Evolutionary conservation across 1,140 invertebrate genomes (phyloP).

Genomic region (Penaeus japonicus): DNA sequence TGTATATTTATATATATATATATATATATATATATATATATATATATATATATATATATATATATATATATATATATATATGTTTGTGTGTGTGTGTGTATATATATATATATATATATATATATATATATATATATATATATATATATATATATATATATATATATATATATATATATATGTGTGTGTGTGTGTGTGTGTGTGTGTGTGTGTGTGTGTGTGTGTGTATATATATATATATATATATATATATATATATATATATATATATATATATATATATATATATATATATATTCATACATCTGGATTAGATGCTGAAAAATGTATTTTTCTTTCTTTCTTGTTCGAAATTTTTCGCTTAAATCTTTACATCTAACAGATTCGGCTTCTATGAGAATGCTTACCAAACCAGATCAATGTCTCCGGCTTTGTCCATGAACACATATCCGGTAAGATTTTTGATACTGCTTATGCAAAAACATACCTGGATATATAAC

Average conservation of each 20-base stretch:
- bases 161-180: neutral
- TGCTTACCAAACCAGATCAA: no score
- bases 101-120: neutral
- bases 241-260: neutral
- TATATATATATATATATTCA: neutral
- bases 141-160: slow-evolving; percentile 1
- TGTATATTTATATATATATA: neutral
- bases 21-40: neutral
- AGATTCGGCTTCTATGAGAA: no score
- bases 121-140: slow-evolving; percentile 1
- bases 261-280: neutral
- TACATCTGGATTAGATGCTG: neutral
- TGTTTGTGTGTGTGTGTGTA: neutral
- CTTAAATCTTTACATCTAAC: neutral
- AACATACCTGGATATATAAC: no score
- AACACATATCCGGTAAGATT: no score
- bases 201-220: neutral
- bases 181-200: neutral
- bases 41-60: neutral
- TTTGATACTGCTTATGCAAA: no score
- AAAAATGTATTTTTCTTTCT: neutral
- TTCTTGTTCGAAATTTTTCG: neutral
- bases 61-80: neutral
- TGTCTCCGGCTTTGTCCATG: no score
- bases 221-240: neutral